phyloP scores from a whole-genome alignment of 2,113 vertebrate genomes.

The Nothobranchius furzeri region DNA sequence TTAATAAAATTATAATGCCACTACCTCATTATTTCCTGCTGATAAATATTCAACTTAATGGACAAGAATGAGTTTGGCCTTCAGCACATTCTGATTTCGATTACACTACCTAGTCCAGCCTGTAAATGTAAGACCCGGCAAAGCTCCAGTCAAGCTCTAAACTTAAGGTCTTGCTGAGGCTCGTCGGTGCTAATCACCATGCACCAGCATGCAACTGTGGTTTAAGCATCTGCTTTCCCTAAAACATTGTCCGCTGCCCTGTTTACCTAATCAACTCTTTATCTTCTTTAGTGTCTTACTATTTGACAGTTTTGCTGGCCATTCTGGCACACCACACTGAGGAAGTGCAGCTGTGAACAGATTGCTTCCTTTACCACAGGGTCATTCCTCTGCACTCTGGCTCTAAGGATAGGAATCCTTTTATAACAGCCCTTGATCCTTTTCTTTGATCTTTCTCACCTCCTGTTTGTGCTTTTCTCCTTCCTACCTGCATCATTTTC shows the following conservation, averaged over 20 bases:
- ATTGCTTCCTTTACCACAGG: neutral
- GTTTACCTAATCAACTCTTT: neutral
- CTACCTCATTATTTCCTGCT: too few relatives aligned
- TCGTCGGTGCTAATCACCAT: neutral
- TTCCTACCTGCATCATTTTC: neutral
- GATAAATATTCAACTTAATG: too few relatives aligned
- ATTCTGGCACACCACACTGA: constrained; percentile 7
- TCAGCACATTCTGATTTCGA: too few relatives aligned
- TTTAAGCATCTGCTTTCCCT: neutral
- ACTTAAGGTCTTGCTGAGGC: neutral
- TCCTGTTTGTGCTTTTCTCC: neutral
- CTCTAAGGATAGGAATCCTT: neutral
- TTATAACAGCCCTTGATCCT: neutral
- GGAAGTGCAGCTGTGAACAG: constrained; percentile 10
- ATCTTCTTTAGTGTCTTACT: constrained; percentile 7
- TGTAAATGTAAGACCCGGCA: too few relatives aligned
- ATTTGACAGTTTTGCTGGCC: constrained; percentile 4
- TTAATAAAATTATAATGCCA: too few relatives aligned
- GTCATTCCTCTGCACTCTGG: neutral
- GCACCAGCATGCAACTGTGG: neutral
- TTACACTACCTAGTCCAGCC: too few relatives aligned
- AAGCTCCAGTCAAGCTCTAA: neutral
- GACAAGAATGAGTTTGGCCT: too few relatives aligned
- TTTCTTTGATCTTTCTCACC: neutral
- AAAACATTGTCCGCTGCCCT: neutral